Base-by-base conservation (phyloP, 2,113 vertebrate genomes). In the Rhinichthys klamathensis region DNA sequence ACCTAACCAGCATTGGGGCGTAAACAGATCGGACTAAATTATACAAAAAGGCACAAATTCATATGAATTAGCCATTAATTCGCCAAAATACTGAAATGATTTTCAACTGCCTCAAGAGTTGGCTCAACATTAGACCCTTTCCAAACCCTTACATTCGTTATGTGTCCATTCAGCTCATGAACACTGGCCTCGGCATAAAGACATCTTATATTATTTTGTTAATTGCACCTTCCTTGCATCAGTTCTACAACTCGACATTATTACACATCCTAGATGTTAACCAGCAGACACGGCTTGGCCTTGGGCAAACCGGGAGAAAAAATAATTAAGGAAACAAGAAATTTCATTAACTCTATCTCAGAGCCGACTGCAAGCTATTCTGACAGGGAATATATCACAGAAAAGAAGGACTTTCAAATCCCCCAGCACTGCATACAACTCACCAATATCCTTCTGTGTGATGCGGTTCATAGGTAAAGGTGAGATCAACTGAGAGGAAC, bases 281-380 rank as follows among this genome's bases (percentile, higher is more conserved):
- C 93, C 95, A 93, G 93, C 94, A 95, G 80, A 86, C 79, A 49
- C 83, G 49, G 32, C 49, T 73, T 27, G 51, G 63, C 83, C 54
- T 67, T 61, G 69, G 54, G 80, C 80, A 49, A 85, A 49, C 32
- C 90, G 91, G 93, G 93, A 91, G 92, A 91, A 93, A 95, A 95
- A 94, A 95, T 95, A 96, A 96, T 96, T 95, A 96, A 94, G 94
- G 13, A 80, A 79, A 35, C 13, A 79, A 85, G 95, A 95, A 95
- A 96, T 94, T 93, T 95, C 93, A 96, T 96, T 96, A 96, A 95
- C 94, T 95, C 85, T 93, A 93, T 95, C 95, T 95, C 94, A 91
- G 88, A 94, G 95, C 95, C 91, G 95, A 94, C 94, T 96, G 93
- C 94, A 93, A 87, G 94, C 91, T 94, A 94, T 95, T 95, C 94